These are phyloP conservation scores for Drosophila histrio DNA, from an alignment of 2,888 invertebrate species.

Conservation along the genomic window DNA sequence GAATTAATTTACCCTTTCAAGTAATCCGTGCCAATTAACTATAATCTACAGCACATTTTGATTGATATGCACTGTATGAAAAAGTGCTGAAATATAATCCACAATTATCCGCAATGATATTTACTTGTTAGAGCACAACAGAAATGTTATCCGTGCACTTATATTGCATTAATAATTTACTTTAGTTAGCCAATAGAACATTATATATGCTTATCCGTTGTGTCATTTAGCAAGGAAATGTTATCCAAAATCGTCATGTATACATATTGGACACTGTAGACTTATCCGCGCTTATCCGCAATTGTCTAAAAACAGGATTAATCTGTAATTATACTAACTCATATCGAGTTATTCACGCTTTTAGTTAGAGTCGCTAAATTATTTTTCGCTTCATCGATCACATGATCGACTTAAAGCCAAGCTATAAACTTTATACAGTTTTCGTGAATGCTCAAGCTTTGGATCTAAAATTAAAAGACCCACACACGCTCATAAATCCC, in stretches of 20 bases:
- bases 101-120: background rate
- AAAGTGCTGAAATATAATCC: background rate
- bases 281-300: background rate
- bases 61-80: background rate
- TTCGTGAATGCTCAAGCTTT: constrained; percentile 26
- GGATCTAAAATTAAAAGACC: constrained; percentile 34
- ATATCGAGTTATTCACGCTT: constrained; percentile 1
- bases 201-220: constrained; percentile 5
- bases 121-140: background rate
- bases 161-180: background rate
- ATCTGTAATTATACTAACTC: background rate
- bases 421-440: constrained; percentile 29
- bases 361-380: background rate
- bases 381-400: constrained; percentile 27
- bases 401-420: constrained; percentile 30
- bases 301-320: background rate
- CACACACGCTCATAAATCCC: constrained; percentile 72
- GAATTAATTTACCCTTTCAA: background rate
- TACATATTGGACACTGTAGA: background rate
- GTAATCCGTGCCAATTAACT: background rate
- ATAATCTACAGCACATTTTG: background rate
- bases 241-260: background rate
- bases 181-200: background rate
- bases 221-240: background rate
- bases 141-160: background rate